A percentile compares a stretch with the other conserved stretches of the same genome.
Evolutionary conservation across 1,140 invertebrate species (phyloP).

Genomic region (Asobara japonica): DNA sequence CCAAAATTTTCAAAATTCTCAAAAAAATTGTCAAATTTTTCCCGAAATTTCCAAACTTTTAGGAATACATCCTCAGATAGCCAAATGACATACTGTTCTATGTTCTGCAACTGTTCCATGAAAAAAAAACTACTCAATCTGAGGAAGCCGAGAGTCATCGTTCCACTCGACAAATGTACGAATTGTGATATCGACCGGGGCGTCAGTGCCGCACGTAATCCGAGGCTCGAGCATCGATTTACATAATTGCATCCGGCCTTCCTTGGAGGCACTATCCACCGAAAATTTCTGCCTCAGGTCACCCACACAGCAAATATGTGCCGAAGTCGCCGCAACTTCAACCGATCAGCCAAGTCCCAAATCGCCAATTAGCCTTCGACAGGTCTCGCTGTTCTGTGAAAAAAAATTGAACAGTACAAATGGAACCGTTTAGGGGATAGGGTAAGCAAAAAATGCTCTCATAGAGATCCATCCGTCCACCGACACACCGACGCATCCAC

Average conservation of each 20-base stretch:
- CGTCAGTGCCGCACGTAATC: background rate
- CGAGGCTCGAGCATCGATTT: background rate
- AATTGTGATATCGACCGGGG: background rate
- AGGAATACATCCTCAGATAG: no score
- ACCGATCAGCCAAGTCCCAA: background rate
- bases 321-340: background rate
- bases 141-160: background rate
- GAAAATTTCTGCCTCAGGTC: background rate
- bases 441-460: no score
- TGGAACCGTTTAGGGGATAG: no score
- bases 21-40: no score
- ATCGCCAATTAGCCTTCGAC: background rate
- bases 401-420: no score
- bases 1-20: no score
- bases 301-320: background rate
- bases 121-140: background rate
- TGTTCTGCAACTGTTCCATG: no score
- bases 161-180: background rate
- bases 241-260: constrained; percentile 8
- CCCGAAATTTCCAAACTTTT: no score
- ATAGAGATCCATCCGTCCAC: no score
- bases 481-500: no score
- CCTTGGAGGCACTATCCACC: background rate
- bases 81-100: no score
- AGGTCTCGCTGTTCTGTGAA: no score